Base-by-base conservation (phyloP, 2,113 vertebrate genomes). In the Oxyura jamaicensis region DNA sequence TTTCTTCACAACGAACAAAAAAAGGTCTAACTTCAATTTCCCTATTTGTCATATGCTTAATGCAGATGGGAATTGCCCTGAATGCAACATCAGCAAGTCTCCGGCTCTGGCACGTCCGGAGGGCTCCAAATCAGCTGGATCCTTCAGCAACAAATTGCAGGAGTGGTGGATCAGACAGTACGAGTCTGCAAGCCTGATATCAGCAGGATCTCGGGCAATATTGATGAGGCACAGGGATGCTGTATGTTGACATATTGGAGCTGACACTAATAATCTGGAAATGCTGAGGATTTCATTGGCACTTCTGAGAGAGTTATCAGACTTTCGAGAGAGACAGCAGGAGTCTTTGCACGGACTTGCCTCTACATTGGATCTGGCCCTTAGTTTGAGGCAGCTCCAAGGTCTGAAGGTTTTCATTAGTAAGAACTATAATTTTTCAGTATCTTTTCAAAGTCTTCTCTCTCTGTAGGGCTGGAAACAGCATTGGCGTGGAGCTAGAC, bases 391-490 rank as follows among this genome's bases (percentile, higher is more conserved):
- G 52, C 52, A 87, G 33, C 86, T 86, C 62, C 63, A 72, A 93
- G 42, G 60, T 82, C 85, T 93, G 74, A 82, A 92, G 55, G 73
- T 94, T 96, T 95, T 90, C 67, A 63, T 91, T 93, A 94, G 60
- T 62, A 59, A 76, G 55, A 84, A 67, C 46, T 85, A 76, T 66
- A 86, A 55, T 82, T 95, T 96, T 94, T 87, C 77, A 81, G 36
- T 83, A 74, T 80, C 44, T 92, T 94, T 88, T 90, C 73, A 46
- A 77, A 88, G 36, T 63, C 36, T 84, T 67, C 41, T 89, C 28
- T 87, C 81, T 50, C 71, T 77, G 55, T 85, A 87, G 74, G 69
- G 62, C 77, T 95, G 86, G 69, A 68, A 91, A 76, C 53, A 88
- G 59, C 71, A 62, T 4, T 77, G 78, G 41, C 15, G 3, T 69